Evolutionary conservation across 2,888 invertebrate genomes (phyloP), one percentile per base, ranked within the genome.

Genomic region (Unio pictorum): DNA sequence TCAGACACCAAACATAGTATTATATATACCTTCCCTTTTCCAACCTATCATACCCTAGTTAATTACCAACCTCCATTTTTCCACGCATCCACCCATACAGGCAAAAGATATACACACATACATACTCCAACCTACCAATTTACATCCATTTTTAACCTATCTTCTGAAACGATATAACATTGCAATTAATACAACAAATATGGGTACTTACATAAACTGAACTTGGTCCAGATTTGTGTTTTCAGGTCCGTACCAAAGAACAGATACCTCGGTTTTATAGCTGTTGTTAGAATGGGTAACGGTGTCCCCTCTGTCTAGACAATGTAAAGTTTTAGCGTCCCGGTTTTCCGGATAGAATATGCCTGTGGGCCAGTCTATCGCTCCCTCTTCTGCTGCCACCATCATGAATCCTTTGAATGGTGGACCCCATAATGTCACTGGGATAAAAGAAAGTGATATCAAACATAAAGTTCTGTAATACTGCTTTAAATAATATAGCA

Each of bases 401-500:
- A 81, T 55, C 67, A 79, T 71, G 66, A 81, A 81, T 18, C 81
- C 81, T 64, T 81, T 81, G 68, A 81, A 81, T 7, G 81, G 81
- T 17, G 81, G 80, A 26, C 81, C 81, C 73, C 79, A 76, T 67
- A 81, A 67, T 11, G 81, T 81, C 2, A 81, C 81, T 81, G 75
- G 34, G 74, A 77, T 15, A 34, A 34, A 55, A 62, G 55, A 64
- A 56, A 17, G 4, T 6, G 7, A 7, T 23, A 15, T 55, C 18
- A 55, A 34, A 34, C 6, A 0, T 34, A 7, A 45, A 45, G 45
- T 0, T 15, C 45, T 45, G 15, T 45, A 45, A 45, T 45, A 15
- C 15, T 45, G 8, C 2, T 45, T 45, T 2, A 2, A 45, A 15
- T 45, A 15, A 11, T 45, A 15, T 4, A 45, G 45, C 45, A 45